phyloP scores from a whole-genome alignment of 2,888 invertebrate genomes.

The Chesias legatella region DNA sequence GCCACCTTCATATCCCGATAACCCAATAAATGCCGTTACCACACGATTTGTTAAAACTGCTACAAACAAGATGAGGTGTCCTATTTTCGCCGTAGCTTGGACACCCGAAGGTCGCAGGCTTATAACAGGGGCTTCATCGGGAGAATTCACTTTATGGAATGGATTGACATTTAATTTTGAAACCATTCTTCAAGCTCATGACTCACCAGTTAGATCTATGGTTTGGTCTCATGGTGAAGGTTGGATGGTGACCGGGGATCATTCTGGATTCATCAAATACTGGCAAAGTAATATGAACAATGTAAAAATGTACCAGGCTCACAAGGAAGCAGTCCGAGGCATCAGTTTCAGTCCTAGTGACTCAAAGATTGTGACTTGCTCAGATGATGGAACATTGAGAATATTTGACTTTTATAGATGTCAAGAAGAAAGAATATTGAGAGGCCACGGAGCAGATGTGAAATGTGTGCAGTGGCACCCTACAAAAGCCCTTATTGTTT shows the following conservation, averaged over 20 bases:
- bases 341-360: conserved; percentile 99
- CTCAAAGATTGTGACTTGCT: conserved; percentile 99
- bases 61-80: conserved; percentile 99
- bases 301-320: conserved; percentile 99
- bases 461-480: conserved; percentile 99
- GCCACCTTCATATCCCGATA: conserved; percentile 95
- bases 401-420: conserved; percentile 99
- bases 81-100: conserved; percentile 99
- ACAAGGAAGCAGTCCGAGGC: conserved; percentile 99
- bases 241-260: conserved; percentile 99
- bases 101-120: conserved; percentile 98
- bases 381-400: conserved; percentile 98
- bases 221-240: conserved; percentile 99
- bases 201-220: conserved; percentile 99
- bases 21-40: conserved; percentile 97
- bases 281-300: conserved; percentile 99
- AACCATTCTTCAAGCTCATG: conserved; percentile 99
- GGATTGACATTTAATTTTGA: conserved; percentile 99
- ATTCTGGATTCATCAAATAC: conserved; percentile 99
- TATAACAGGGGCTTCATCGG: conserved; percentile 99
- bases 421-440: conserved; percentile 95
- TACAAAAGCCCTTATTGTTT: conserved; percentile 96
- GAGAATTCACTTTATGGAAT: conserved; percentile 99
- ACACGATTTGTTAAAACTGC: conserved; percentile 99
- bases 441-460: conserved; percentile 98